Base-by-base conservation (phyloP, 1,140 invertebrate species). In the Zaprionus vittiger region DNA sequence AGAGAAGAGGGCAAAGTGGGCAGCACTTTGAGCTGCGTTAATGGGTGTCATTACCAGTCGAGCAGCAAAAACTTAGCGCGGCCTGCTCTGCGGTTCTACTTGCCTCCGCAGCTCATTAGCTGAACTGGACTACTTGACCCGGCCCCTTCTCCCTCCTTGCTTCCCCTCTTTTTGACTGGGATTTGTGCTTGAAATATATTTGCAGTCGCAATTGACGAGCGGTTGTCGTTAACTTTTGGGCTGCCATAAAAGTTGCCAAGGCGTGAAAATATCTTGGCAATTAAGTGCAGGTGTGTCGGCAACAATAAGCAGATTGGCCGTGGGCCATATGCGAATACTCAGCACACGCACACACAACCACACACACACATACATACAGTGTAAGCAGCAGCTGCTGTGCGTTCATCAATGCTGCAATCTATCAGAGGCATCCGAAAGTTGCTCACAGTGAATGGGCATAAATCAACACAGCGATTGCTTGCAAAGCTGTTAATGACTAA, bases 11-110 rank as follows among this genome's bases (percentile, higher is more conserved):
- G 44, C 7, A 49, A 22, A 9, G 52, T 60, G 44, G 28, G 37
- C 11, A 22, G 44, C 69, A 71, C 77, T 61, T 82, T 60, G 68
- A 62, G 74, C 70, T 64, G 74, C 84, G 81, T 89, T 89, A 89
- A 87, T 87, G 81, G 83, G 74, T 87, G 81, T 89, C 84, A 89
- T 87, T 87, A 87, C 67, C 81, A 84, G 70, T 73, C 44, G 78
- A 66, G 54, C 70, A 52, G 83, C 68, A 74, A 77, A 75, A 86
- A 72, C 73, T 83, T 86, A 9, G 52, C 54, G 41, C 24, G 49
- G 24, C 34, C 76, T 59, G 61, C 24, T 28, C 76, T 59, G 61
- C 24, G 66, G 28, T 47, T 63, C 73, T 41, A 52, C 55, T 31
- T 57, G 34, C 72, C 47, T 64, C 14, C 52, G 56, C 31, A 55